These are phyloP conservation scores for Synanthedon vespiformis DNA, from an alignment of 2,888 invertebrate species.

Conservation along the genomic window DNA sequence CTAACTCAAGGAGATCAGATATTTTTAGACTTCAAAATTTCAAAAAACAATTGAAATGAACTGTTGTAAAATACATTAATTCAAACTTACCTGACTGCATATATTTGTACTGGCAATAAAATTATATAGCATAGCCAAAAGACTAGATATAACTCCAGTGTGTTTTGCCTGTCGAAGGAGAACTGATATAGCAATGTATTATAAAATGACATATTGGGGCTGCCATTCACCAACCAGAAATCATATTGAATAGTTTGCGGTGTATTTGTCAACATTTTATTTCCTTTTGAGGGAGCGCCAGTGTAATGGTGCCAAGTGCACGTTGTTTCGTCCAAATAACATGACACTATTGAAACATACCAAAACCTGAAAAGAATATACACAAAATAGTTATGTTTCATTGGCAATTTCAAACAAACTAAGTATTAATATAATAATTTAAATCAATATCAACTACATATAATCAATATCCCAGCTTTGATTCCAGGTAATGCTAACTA, in stretches of 20 bases:
- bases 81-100: slow-evolving; percentile 77
- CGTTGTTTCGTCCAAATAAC: slow-evolving; percentile 82
- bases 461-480: too few relatives aligned
- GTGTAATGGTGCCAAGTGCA: slow-evolving; percentile 87
- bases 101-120: slow-evolving; percentile 89
- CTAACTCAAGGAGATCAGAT: too few relatives aligned
- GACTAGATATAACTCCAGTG: slow-evolving; percentile 88
- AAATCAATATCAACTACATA: too few relatives aligned
- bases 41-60: too few relatives aligned
- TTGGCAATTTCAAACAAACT: not conserved
- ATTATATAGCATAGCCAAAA: slow-evolving; percentile 90
- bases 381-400: too few relatives aligned
- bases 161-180: slow-evolving; percentile 95
- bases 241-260: slow-evolving; percentile 77
- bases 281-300: slow-evolving; percentile 40
- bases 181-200: slow-evolving; percentile 95
- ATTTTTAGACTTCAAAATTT: too few relatives aligned
- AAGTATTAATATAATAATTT: too few relatives aligned
- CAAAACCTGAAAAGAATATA: slow-evolving; percentile 78
- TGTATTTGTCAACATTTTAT: slow-evolving; percentile 34
- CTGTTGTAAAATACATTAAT: not conserved
- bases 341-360: slow-evolving; percentile 95
- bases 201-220: slow-evolving; percentile 88
- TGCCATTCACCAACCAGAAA: slow-evolving; percentile 96
- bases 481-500: too few relatives aligned